phyloP scores from a whole-genome alignment of 2,888 invertebrate genomes.

The Cheilosia grossa region DNA sequence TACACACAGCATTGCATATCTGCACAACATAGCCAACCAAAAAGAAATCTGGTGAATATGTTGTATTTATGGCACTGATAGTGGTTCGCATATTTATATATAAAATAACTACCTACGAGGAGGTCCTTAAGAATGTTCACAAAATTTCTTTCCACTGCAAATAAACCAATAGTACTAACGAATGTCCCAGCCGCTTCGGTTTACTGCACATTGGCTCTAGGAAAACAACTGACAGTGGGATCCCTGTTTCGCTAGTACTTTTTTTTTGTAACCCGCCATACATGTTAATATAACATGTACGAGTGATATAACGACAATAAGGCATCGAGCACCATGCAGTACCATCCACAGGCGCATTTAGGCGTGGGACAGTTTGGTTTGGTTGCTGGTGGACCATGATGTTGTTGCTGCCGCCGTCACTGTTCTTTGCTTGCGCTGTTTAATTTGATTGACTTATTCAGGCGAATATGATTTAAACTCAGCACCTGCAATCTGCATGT shows the following conservation, averaged over 20 bases:
- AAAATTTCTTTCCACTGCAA: background rate
- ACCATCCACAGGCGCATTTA: conserved; percentile 6
- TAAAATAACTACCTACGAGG: too few species aligned
- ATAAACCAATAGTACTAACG: conserved; percentile 25
- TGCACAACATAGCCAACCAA: too few species aligned
- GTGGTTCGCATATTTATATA: too few species aligned
- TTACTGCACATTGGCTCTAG: background rate
- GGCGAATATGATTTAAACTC: conserved; percentile 65
- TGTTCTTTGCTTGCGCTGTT: background rate
- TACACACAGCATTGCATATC: too few species aligned
- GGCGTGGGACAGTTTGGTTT: conserved; percentile 32
- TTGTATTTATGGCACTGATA: too few species aligned
- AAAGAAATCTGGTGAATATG: too few species aligned
- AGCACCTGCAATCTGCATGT: conserved; percentile 38
- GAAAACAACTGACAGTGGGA: background rate
- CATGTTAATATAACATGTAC: conserved; percentile 42
- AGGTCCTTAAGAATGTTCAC: too few species aligned
- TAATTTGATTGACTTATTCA: conserved; percentile 61
- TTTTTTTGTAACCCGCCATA: background rate
- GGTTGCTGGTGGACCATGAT: conserved; percentile 24
- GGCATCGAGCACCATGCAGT: conserved; percentile 35
- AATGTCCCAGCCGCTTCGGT: background rate
- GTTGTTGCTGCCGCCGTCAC: conserved; percentile 12
- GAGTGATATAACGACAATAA: conserved; percentile 56
- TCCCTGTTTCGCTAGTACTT: background rate